Evolutionary conservation across 1,140 invertebrate species (phyloP).

Genomic region (Galleria mellonella): DNA sequence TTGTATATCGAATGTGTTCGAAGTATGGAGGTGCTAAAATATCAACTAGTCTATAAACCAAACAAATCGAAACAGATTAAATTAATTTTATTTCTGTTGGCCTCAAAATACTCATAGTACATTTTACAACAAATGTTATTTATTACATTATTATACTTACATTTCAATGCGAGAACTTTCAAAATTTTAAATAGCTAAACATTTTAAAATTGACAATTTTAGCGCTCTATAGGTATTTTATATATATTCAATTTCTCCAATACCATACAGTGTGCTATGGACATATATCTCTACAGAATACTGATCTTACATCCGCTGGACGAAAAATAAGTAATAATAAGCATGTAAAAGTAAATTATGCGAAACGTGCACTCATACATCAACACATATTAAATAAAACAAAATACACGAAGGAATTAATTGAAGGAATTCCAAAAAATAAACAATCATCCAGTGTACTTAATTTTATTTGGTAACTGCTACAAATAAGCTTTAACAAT

Average conservation of each 20-base stretch:
- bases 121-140: slow-evolving; percentile 68
- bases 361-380: slow-evolving; percentile 5
- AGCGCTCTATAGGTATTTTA: slow-evolving; percentile 42
- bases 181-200: slow-evolving; percentile 54
- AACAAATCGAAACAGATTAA: slow-evolving; percentile 34
- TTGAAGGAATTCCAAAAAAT: slow-evolving; percentile 13
- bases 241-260: slow-evolving; percentile 5
- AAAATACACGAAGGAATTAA: slow-evolving; percentile 14
- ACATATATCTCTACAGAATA: slow-evolving; percentile 14
- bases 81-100: slow-evolving; percentile 61
- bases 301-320: slow-evolving; percentile 1
- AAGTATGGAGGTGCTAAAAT: no score
- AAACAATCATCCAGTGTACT: slow-evolving; percentile 31
- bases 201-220: slow-evolving; percentile 68
- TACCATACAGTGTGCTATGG: slow-evolving; percentile 9
- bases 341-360: slow-evolving; percentile 6
- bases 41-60: no score
- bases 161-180: slow-evolving; percentile 52
- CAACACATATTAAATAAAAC: slow-evolving; percentile 16
- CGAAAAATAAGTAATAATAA: background rate
- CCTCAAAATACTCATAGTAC: slow-evolving; percentile 62
- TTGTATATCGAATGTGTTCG: no score
- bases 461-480: slow-evolving; percentile 69
- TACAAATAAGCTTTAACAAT: slow-evolving; percentile 48
- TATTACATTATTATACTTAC: slow-evolving; percentile 44